Evolutionary conservation across 2,113 vertebrate genomes (phyloP).

Genomic region (Cisticola juncidis): DNA sequence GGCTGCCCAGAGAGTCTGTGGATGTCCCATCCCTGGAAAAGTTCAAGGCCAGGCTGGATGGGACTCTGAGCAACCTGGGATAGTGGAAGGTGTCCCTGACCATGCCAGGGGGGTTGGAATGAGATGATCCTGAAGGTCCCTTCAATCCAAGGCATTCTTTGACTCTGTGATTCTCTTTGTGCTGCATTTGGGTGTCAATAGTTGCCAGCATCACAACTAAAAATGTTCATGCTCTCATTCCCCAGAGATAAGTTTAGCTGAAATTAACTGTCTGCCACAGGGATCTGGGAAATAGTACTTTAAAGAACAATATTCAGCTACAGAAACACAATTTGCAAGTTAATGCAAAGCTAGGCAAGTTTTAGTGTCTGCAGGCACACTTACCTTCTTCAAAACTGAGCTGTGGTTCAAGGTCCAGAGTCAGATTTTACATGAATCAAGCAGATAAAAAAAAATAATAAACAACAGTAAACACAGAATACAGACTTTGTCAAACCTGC

Average conservation of each 20-base stretch:
- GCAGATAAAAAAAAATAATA: not conserved
- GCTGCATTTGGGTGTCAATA: accelerated
- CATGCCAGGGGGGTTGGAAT: not conserved
- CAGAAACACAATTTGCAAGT: not conserved
- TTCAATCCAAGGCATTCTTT: not conserved
- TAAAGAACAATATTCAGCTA: not conserved
- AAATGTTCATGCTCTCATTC: not conserved
- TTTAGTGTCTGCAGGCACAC: not conserved
- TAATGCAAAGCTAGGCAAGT: not conserved
- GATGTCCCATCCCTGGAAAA: not conserved
- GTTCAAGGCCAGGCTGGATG: not conserved
- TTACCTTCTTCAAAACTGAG: not conserved
- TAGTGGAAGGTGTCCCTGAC: not conserved
- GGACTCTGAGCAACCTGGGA: not conserved
- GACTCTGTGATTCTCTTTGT: not conserved
- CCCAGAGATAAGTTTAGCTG: not conserved
- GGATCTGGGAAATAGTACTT: not conserved
- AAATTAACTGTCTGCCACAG: not conserved
- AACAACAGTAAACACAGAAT: not conserved
- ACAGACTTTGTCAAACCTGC: not conserved
- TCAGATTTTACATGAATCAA: not conserved
- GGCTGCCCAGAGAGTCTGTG: not conserved
- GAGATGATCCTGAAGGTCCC: not conserved
- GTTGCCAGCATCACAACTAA: not conserved
- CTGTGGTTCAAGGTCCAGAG: not conserved